Evolutionary conservation across 2,797 vertebrate genomes (phyloP), one percentile per base, ranked within the genome.

Genomic region (Acrossocheilus wenchowensis): DNA sequence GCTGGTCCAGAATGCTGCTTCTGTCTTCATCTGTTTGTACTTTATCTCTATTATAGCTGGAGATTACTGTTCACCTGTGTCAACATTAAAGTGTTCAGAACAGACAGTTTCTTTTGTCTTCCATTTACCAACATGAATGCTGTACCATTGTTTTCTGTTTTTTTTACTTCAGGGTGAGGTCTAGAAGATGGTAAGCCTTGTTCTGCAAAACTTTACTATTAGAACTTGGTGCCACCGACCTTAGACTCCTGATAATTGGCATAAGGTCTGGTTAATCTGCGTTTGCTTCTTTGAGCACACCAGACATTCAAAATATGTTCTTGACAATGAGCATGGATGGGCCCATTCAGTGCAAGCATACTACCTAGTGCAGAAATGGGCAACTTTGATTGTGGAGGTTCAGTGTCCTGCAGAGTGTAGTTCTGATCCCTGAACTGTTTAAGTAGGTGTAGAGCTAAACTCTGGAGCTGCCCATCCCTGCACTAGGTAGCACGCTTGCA

Each of bases 11-110:
- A 83, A 52, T 78, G 57, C 83, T 81, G 72, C 85, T 75, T 90
- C 73, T 87, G 69, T 90, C 82, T 90, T 89, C 81, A 85, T 83
- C 87, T 78, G 82, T 86, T 86, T 86, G 82, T 93, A 87, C 89
- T 90, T 30, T 90, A 54, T 87, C 89, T 86, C 87, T 92, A 91
- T 93, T 84, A 90, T 91, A 90, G 87, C 89, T 89, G 86, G 92
- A 93, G 91, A 94, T 94, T 90, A 92, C 91, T 92, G 92, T 92
- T 92, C 87, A 93, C 88, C 91, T 93, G 89, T 94, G 92, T 94
- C 93, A 90, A 93, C 91, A 96, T 92, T 95, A 95, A 90, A 95
- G 91, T 95, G 92, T 94, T 95, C 89, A 92, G 91, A 94, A 90
- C 92, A 89, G 86, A 93, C 5, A 1, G 73, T 84, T 75, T 80